Evolutionary conservation across 2,113 vertebrate genomes (phyloP).

Genomic region (Hippocampus mohnikei): DNA sequence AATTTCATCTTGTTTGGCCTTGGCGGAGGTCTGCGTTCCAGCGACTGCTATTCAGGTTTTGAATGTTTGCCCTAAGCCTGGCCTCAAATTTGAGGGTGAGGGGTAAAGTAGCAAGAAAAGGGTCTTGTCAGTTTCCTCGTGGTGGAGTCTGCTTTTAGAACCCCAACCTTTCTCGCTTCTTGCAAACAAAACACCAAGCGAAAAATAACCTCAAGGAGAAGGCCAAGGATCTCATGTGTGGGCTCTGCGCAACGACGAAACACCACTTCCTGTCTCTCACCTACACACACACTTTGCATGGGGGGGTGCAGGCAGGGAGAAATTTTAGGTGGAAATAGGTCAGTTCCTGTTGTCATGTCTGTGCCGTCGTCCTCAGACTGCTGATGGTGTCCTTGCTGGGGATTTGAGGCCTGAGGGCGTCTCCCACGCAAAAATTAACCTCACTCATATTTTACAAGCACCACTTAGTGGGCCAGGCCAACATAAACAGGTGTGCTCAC

Average conservation of each 20-base stretch:
- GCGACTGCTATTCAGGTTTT: neutral
- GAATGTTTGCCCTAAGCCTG: conserved; percentile 18
- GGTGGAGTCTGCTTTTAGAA: conserved; percentile 68
- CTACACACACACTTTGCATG: neutral
- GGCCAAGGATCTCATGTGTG: conserved; percentile 58
- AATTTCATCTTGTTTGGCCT: neutral
- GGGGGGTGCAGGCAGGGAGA: neutral
- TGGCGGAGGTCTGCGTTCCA: neutral
- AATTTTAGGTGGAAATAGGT: conserved; percentile 3
- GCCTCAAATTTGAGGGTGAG: conserved; percentile 16
- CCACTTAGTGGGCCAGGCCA: conserved; percentile 55
- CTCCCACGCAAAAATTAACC: conserved; percentile 69
- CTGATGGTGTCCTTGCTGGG: conserved; percentile 59
- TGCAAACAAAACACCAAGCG: conserved; percentile 59
- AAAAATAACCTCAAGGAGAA: conserved; percentile 71
- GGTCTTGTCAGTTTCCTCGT: conserved; percentile 39
- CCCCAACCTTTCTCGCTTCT: conserved; percentile 52
- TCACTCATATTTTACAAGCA: conserved; percentile 69
- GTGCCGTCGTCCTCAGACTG: conserved; percentile 44
- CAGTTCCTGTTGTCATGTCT: conserved; percentile 39
- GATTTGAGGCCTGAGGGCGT: conserved; percentile 68
- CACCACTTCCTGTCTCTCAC: conserved; percentile 45
- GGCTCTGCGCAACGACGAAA: conserved; percentile 64
- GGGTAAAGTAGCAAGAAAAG: conserved; percentile 44
- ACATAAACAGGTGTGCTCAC: conserved; percentile 70